phyloP scores from a whole-genome alignment of 92 coral and sea anemone genomes.

The Siderastrea radians region DNA sequence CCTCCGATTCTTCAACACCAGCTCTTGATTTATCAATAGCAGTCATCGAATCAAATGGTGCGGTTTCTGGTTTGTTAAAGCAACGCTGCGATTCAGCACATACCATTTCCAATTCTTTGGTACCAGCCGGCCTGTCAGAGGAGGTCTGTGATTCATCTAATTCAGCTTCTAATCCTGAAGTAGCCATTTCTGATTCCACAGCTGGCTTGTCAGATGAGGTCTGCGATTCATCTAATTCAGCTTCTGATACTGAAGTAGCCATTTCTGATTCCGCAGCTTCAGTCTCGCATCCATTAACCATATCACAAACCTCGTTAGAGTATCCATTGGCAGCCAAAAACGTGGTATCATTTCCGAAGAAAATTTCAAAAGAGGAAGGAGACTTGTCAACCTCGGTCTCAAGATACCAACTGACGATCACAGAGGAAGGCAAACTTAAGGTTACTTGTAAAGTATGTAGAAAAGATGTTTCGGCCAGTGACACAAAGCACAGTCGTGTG shows the following conservation, averaged over 20 bases:
- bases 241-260: slow-evolving; percentile 29
- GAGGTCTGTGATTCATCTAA: slow-evolving; percentile 26
- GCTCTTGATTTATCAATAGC: slow-evolving; percentile 29
- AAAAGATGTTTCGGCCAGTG: slow-evolving; percentile 28
- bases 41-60: not conserved
- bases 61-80: slow-evolving; percentile 7
- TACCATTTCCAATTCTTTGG: slow-evolving; percentile 8
- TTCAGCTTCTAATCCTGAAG: slow-evolving; percentile 15
- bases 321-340: slow-evolving; percentile 37
- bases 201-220: slow-evolving; percentile 37
- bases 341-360: slow-evolving; percentile 26
- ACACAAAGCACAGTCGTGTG: slow-evolving; percentile 35
- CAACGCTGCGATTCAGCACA: slow-evolving; percentile 19
- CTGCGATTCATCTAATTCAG: slow-evolving; percentile 18
- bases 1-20: slow-evolving; percentile 22
- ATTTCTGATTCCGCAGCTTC: slow-evolving; percentile 33
- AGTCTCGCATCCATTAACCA: slow-evolving; percentile 12
- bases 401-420: slow-evolving; percentile 34
- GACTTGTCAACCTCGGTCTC: slow-evolving; percentile 29
- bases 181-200: slow-evolving; percentile 29
- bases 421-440: slow-evolving; percentile 35
- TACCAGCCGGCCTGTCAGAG: slow-evolving; percentile 25
- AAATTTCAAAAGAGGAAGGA: slow-evolving; percentile 40
- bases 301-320: slow-evolving; percentile 18
- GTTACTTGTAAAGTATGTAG: slow-evolving; percentile 37